Conservation (phyloP, 2,888 invertebrate species). For the Escarpia spicata region DNA sequence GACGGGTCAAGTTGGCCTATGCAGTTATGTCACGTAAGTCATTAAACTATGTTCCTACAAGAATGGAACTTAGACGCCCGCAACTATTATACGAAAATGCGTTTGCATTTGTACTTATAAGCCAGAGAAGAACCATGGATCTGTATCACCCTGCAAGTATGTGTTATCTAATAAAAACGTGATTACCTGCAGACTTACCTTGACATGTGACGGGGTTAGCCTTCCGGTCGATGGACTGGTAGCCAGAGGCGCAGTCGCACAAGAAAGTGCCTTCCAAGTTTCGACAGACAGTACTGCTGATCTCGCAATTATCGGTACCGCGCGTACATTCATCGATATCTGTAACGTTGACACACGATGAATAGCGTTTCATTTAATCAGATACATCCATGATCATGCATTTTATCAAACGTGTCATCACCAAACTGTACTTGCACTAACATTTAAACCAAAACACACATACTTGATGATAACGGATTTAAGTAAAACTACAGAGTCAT, state of each 20-base stretch:
- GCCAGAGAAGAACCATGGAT: not conserved
- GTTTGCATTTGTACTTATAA: not conserved
- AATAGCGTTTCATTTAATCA: not conserved
- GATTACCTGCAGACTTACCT: not conserved
- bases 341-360: not conserved
- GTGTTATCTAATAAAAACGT: not conserved
- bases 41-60: too few relatives aligned
- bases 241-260: not conserved
- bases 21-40: too few relatives aligned
- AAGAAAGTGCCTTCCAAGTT: not conserved
- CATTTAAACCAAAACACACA: not conserved
- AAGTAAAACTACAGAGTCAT: too few relatives aligned
- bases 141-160: not conserved
- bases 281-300: not conserved
- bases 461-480: not conserved
- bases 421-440: not conserved
- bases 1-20: too few relatives aligned
- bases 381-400: not conserved
- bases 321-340: slow-evolving; percentile 28
- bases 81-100: too few relatives aligned
- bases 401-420: not conserved
- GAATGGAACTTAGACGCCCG: too few relatives aligned
- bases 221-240: not conserved
- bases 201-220: not conserved
- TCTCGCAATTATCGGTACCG: slow-evolving; percentile 25